Base-by-base conservation (phyloP, 2,888 invertebrate species). In the Tholera decimalis region DNA sequence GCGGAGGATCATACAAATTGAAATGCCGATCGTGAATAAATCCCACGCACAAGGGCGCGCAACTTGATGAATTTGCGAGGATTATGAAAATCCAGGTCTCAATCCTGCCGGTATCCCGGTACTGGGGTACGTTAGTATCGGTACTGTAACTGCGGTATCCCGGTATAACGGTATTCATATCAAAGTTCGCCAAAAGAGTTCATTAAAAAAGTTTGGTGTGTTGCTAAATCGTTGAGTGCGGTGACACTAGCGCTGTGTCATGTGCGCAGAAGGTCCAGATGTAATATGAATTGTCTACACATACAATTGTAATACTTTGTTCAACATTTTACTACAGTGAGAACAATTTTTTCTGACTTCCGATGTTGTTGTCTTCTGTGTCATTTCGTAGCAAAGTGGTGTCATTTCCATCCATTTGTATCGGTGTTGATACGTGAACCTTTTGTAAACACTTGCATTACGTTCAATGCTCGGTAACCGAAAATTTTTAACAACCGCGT, bases 201-300 rank as follows among this genome's bases (percentile, higher is more conserved):
- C 79, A 81, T 81, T 72, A 81, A 79, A 79, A 73, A 79, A 81
- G 75, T 80, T 79, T 61, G 39, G 37, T 70, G 44, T 71, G 72
- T 72, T 66, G 56, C 68, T 72, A 75, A 66, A 61, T 51, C 61
- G 65, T 49, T 24, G 49, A 33, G 56, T 44, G 39, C 18, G 30
- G 51, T 13, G 59, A 44, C 43, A 64, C 44, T 43, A 8, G 24
- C 20, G 9, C 26, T 13, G 8, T 8, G 33, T 18, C 26, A 9
- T 15, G 20, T 3, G 8, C 1, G 20, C 72, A 71, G 58, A 56
- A 64, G 47, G 28, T 24, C 35, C 22, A 41, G 35, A 8, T 1
- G 18, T 15, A 3, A 5, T 9, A 3, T 3, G 2, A 37, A 30
- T 3, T 24, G 6, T 11, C 7, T n/a, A 22, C n/a, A n/a, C n/a